A percentile compares a stretch with the other conserved stretches of the same genome.
Conservation (phyloP, 2,888 invertebrate species). For the Thumatha senex region DNA sequence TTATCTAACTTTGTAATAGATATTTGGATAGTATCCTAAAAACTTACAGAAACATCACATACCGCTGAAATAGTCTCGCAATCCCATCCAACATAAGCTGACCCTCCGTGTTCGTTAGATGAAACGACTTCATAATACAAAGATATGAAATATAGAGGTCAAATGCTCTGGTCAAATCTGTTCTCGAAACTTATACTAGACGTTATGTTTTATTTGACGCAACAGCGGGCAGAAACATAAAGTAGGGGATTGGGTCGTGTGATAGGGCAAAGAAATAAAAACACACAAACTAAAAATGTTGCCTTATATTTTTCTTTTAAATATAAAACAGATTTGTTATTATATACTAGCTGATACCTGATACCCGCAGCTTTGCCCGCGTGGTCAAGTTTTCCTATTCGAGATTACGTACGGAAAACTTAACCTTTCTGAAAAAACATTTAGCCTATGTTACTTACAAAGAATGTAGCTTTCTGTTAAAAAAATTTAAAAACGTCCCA, state of each 20-base stretch:
- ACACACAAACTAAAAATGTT: slow-evolving; percentile 15
- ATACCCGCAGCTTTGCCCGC: too few relatives aligned
- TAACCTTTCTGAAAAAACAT: too few relatives aligned
- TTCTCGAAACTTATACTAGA: slow-evolving; percentile 44
- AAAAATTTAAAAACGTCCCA: too few relatives aligned
- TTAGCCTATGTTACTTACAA: too few relatives aligned
- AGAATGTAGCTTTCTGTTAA: too few relatives aligned
- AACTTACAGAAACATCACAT: slow-evolving; percentile 22
- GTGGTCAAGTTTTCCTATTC: too few relatives aligned
- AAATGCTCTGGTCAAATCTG: slow-evolving; percentile 31
- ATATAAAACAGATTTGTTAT: too few relatives aligned
- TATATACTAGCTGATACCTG: too few relatives aligned
- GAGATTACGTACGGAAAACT: too few relatives aligned
- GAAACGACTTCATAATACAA: slow-evolving; percentile 9
- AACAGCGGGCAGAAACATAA: slow-evolving; percentile 47
- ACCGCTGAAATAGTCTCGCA: slow-evolving; percentile 25
- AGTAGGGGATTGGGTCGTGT: slow-evolving; percentile 37
- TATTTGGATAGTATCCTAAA: slow-evolving; percentile 27
- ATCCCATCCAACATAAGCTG: slow-evolving; percentile 23
- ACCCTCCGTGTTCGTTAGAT: slow-evolving; percentile 15
- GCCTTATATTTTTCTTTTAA: too few relatives aligned
- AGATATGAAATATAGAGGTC: slow-evolving; percentile 21
- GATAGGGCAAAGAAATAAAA: slow-evolving; percentile 12
- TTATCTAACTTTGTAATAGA: slow-evolving; percentile 30
- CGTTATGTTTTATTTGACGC: slow-evolving; percentile 45